Percentiles rank a stretch among this genome's conserved stretches.
Evolutionary conservation across 2,888 invertebrate genomes (phyloP).

Genomic region (Rhamphomyia laevipes): DNA sequence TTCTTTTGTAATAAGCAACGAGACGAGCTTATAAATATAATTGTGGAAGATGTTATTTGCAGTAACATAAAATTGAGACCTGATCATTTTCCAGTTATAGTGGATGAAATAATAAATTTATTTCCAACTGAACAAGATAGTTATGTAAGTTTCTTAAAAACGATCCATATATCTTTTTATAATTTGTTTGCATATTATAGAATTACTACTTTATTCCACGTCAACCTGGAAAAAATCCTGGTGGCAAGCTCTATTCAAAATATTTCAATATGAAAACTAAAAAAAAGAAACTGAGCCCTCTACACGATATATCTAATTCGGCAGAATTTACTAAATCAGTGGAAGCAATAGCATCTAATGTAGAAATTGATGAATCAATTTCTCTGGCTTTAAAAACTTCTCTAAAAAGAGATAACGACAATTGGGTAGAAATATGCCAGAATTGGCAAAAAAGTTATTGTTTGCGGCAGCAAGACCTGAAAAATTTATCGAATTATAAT

Average conservation of each 20-base stretch:
- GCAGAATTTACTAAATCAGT: not conserved
- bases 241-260: not conserved
- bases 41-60: too few relatives aligned
- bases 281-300: not conserved
- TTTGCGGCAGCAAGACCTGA: slow-evolving; percentile 9
- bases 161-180: too few relatives aligned
- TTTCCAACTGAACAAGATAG: not conserved
- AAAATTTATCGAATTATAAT: not conserved
- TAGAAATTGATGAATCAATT: slow-evolving; percentile 7
- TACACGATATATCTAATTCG: too few relatives aligned
- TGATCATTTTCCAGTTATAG: not conserved
- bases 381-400: slow-evolving; percentile 6
- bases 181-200: not conserved
- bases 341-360: not conserved
- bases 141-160: not conserved
- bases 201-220: not conserved
- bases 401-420: slow-evolving; percentile 7
- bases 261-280: not conserved
- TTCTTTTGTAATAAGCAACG: not conserved
- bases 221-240: not conserved
- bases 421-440: slow-evolving; percentile 12
- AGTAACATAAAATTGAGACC: not conserved
- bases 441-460: slow-evolving; percentile 11
- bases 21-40: too few relatives aligned
- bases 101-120: not conserved